phyloP scores from a whole-genome alignment of 2,888 invertebrate species.

The Agrotis puta region DNA sequence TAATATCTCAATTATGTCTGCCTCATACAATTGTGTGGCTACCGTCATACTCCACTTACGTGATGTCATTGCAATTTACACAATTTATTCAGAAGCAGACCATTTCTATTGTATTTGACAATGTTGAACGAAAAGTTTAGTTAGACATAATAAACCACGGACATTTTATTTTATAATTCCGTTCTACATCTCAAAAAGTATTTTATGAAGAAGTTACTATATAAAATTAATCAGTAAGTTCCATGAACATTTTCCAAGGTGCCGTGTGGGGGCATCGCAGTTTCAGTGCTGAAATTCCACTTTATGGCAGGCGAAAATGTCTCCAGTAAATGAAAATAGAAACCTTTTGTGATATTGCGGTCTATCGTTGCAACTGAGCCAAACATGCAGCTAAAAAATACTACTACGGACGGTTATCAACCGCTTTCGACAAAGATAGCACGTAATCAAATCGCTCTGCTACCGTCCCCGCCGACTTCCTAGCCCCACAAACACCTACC shows the following conservation, averaged over 20 bases:
- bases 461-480: slow-evolving; percentile 46
- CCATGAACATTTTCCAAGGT: too few relatives aligned
- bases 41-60: too few relatives aligned
- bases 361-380: background rate
- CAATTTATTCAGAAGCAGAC: background rate
- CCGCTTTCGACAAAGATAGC: too few relatives aligned
- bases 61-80: background rate
- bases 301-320: background rate
- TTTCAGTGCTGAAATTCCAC: too few relatives aligned
- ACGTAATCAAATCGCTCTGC: background rate
- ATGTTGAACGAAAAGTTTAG: background rate
- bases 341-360: background rate
- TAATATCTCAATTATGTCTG: background rate
- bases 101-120: background rate
- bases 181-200: background rate
- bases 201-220: background rate
- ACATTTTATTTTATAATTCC: background rate
- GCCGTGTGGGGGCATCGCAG: too few relatives aligned
- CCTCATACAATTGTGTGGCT: background rate
- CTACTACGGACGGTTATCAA: too few relatives aligned
- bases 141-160: background rate
- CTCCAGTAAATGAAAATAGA: background rate
- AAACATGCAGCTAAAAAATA: too few relatives aligned
- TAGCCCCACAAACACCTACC: slow-evolving; percentile 60
- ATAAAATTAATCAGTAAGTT: too few relatives aligned